phyloP scores from a whole-genome alignment of 92 coral and sea anemone species.

The Umimayanthus kanabou region DNA sequence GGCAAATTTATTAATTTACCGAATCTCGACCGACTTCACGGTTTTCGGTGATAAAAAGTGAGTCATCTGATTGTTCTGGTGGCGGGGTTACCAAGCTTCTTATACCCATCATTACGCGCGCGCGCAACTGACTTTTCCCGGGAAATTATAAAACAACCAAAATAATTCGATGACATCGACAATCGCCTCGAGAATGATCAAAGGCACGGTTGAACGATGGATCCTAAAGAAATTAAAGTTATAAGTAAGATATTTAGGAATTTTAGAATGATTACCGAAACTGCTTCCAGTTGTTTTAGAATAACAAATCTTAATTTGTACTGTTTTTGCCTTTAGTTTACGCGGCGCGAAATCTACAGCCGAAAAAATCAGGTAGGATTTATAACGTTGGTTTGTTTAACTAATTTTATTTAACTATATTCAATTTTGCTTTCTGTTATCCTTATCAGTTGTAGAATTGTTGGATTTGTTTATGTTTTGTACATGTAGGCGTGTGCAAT shows the following conservation, averaged over 20 bases:
- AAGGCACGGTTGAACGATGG: conserved; percentile 4
- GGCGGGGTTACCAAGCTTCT: background rate
- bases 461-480: background rate
- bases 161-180: conserved; percentile 14
- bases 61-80: background rate
- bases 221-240: conserved; percentile 60
- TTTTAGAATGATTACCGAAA: background rate
- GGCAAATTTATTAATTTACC: too few relatives aligned
- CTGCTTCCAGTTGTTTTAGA: background rate
- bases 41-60: too few relatives aligned
- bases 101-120: conserved; percentile 29
- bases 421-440: background rate
- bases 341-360: conserved; percentile 86
- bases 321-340: conserved; percentile 63
- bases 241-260: conserved; percentile 58
- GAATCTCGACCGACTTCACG: too few relatives aligned
- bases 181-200: background rate
- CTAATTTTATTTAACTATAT: background rate
- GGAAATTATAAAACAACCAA: background rate
- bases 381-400: background rate
- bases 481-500: conserved; percentile 70
- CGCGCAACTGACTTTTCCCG: conserved; percentile 3
- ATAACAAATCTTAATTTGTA: background rate
- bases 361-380: conserved; percentile 59
- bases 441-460: too few relatives aligned